Base-by-base conservation (phyloP, 35 echinoderm and acorn worm species). In the Lytechinus pictus region DNA sequence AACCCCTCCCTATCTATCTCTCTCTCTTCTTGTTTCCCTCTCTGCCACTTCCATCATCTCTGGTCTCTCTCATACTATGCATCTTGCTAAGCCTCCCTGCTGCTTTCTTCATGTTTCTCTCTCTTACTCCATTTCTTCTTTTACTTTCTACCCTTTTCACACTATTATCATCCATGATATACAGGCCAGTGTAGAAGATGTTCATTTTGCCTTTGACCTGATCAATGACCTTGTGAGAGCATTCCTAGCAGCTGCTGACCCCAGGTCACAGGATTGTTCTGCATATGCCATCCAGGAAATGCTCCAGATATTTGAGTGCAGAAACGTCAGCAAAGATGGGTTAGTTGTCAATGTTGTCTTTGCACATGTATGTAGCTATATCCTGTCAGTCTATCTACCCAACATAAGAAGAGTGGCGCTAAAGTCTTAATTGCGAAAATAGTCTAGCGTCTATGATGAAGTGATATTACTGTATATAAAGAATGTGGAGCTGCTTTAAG, bases 271-370 rank as follows among this genome's bases (percentile, higher is more conserved):
- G 33, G 98, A 98, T 54, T 99, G 98, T 87, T 99, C 98, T 53
- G 98, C 98, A 53, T 99, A 99, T 94, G 98, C 98, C 91, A 96
- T 99, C 29, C 98, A 99, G 91, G 98, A 99, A 55, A 94, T 98
- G 72, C 87, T 99, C 53, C 98, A 99, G 86, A 96, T 99, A 52
- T 99, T 98, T 71, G 87, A 95, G 10, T 99, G 98, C 27, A 66
- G 94, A 13, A 94, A 94, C 57, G 27, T 57, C 10, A 86, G 92
- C 27, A 96, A 96, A 60, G 88, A 90, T 90, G 88, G 88, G 88
- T 52, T 52, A 54, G 88, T 52, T 33, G 27, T 90, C n/a, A 5
- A 79, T 79, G 19, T 79, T 60, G 10, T 16, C 57, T 60, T 58
- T 60, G 3, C 33, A 44, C 33, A 44, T 44, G 33, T 44, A 44